A percentile compares a stretch with the other conserved stretches of the same genome.
phyloP scores from a whole-genome alignment of 1,140 invertebrate genomes.

The Nebria ingens region DNA sequence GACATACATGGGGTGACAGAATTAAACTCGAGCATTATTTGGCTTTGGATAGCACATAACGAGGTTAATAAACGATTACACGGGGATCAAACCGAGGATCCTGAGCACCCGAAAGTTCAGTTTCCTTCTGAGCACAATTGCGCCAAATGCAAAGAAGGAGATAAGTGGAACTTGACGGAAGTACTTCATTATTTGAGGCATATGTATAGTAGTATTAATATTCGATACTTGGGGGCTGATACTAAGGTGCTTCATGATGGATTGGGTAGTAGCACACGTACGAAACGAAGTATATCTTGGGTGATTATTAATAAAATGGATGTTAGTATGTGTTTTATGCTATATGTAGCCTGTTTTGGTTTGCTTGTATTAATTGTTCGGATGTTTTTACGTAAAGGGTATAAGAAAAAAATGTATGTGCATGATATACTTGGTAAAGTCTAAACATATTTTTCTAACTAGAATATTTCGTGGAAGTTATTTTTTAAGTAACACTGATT shows the following conservation, averaged over 20 bases:
- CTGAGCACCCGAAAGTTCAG: conserved; percentile 77
- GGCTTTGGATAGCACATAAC: conserved; percentile 94
- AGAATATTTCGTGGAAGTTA: too few species aligned
- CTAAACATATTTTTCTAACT: too few species aligned
- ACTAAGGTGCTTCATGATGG: conserved; percentile 23
- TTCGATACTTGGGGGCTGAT: conserved; percentile 30
- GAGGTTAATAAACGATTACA: conserved; percentile 80
- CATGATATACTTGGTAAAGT: conserved; percentile 53
- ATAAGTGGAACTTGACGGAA: conserved; percentile 56
- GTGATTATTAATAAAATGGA: conserved; percentile 39
- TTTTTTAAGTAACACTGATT: too few species aligned
- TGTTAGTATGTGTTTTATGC: conserved; percentile 61
- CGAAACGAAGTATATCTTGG: conserved; percentile 23
- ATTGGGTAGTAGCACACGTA: conserved; percentile 13
- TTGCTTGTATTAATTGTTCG: conserved; percentile 67
- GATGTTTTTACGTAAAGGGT: conserved; percentile 58
- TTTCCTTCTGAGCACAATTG: conserved; percentile 70
- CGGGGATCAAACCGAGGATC: conserved; percentile 84
- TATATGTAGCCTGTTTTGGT: conserved; percentile 56
- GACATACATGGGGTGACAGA: conserved; percentile 56
- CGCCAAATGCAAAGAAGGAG: conserved; percentile 52
- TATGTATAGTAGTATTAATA: conserved; percentile 49
- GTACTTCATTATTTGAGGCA: conserved; percentile 65
- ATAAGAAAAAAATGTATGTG: conserved; percentile 57
- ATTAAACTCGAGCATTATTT: conserved; percentile 69